These are phyloP conservation scores for Drosophila tsacasi DNA, from an alignment of 1,140 invertebrate species.

Conservation along the genomic window DNA sequence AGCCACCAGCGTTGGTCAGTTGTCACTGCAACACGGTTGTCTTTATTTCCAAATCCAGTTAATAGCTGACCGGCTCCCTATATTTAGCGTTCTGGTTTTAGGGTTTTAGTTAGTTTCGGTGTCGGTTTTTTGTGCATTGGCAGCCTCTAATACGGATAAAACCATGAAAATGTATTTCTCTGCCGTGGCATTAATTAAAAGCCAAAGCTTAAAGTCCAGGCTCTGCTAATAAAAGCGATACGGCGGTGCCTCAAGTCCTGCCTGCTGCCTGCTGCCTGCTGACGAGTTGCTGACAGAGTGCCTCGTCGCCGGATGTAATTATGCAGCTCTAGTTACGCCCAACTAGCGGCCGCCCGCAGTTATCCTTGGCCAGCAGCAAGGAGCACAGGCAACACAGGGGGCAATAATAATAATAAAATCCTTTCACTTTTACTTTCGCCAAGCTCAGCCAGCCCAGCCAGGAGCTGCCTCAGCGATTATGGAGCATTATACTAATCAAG, in stretches of 20 bases:
- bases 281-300: constrained; percentile 55
- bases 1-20: not conserved
- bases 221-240: constrained; percentile 27
- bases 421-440: constrained; percentile 54
- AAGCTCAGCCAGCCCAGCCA: not conserved
- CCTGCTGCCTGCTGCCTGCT: not conserved
- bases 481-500: constrained; percentile 64
- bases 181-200: constrained; percentile 29
- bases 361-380: not conserved
- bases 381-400: constrained; percentile 12
- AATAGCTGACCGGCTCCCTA: not conserved
- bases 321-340: constrained; percentile 40
- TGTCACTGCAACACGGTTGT: constrained; percentile 5
- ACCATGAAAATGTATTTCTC: not conserved
- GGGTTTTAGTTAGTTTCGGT: not conserved
- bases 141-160: not conserved
- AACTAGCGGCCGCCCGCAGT: not conserved
- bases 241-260: constrained; percentile 6
- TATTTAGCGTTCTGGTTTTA: not conserved
- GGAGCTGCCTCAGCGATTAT: constrained; percentile 61
- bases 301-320: constrained; percentile 49
- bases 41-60: constrained; percentile 22
- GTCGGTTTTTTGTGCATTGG: not conserved
- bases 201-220: not conserved
- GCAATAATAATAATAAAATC: constrained; percentile 58